Evolutionary conservation across 2,888 invertebrate species (phyloP).

Genomic region (Cephus pulcher): DNA sequence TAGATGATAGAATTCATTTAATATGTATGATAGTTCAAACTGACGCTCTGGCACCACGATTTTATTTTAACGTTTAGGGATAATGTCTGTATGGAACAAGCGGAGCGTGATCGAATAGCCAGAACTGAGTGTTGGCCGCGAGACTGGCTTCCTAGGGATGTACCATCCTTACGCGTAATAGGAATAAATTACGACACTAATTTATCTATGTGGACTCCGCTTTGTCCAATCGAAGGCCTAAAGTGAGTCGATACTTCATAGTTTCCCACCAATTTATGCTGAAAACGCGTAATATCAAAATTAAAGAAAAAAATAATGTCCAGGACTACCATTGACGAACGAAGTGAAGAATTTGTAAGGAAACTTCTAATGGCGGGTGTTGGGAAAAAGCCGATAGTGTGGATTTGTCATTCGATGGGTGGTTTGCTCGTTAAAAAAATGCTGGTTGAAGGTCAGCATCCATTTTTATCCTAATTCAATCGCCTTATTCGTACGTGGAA

Average conservation of each 20-base stretch:
- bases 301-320: background rate
- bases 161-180: conserved; percentile 79
- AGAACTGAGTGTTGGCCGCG: conserved; percentile 91
- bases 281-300: background rate
- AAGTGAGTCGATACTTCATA: conserved; percentile 50
- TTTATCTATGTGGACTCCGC: conserved; percentile 83
- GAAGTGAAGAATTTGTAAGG: conserved; percentile 76
- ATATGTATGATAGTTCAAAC: background rate
- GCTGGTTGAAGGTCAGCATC: conserved; percentile 72
- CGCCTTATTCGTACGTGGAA: background rate
- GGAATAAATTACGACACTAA: conserved; percentile 91
- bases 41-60: background rate
- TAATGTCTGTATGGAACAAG: conserved; percentile 46
- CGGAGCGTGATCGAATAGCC: conserved; percentile 47
- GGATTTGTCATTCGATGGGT: conserved; percentile 97
- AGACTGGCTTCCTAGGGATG: conserved; percentile 91
- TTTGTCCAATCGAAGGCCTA: conserved; percentile 72
- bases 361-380: conserved; percentile 81
- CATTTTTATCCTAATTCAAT: conserved; percentile 10
- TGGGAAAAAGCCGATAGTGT: conserved; percentile 85
- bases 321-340: conserved; percentile 72
- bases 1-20: too few relatives aligned
- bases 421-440: conserved; percentile 91
- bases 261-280: background rate
- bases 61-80: conserved; percentile 35